Conservation (phyloP, 2,113 vertebrate species). For the Passer domesticus region DNA sequence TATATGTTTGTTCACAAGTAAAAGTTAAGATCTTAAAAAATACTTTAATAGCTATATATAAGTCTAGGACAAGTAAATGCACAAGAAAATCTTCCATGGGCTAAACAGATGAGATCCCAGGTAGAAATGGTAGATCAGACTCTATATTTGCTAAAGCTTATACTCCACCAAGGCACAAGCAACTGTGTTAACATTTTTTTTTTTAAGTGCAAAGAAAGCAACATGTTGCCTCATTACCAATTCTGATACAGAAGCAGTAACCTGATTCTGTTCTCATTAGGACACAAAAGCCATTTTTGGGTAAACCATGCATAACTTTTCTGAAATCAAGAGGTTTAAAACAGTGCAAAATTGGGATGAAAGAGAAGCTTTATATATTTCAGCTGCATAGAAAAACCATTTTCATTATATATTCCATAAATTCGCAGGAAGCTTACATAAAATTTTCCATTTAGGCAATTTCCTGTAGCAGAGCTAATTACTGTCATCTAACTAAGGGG, state of each 20-base stretch:
- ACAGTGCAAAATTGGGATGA: constrained; percentile 2
- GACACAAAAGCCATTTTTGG: constrained; percentile 10
- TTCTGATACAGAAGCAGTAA: not conserved
- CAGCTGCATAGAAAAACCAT: constrained; percentile 6
- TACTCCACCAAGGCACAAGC: not conserved
- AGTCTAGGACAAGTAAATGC: not conserved
- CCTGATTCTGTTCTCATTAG: constrained; percentile 16
- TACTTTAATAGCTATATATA: not conserved
- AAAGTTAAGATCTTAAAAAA: not conserved
- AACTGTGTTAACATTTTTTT: not conserved
- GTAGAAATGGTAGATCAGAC: not conserved
- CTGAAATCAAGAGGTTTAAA: constrained; percentile 30
- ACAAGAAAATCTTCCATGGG: not conserved
- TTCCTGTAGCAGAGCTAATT: constrained; percentile 59
- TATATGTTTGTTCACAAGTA: not conserved
- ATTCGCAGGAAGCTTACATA: constrained; percentile 43
- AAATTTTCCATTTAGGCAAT: constrained; percentile 60
- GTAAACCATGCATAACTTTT: constrained; percentile 18
- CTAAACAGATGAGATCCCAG: not conserved
- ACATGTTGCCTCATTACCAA: not conserved
- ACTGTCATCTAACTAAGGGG: constrained; percentile 35
- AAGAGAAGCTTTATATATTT: not conserved
- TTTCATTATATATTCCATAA: constrained; percentile 46
- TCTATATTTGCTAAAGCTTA: not conserved
- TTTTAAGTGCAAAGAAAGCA: not conserved